Base-by-base conservation (phyloP, 2,888 invertebrate species). In the Drosophila subquinaria region DNA sequence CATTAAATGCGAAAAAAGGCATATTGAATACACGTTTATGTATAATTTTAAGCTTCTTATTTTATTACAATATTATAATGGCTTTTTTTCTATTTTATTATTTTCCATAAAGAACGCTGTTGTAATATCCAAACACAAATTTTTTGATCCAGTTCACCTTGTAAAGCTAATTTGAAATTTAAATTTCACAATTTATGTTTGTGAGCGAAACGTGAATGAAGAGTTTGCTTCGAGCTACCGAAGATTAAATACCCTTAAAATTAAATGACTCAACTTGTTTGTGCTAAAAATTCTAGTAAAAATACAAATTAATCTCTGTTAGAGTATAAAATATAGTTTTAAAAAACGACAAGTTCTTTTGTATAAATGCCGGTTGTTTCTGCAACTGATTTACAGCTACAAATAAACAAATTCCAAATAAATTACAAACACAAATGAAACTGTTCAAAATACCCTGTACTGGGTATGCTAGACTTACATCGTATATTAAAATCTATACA, bases 351-450 rank as follows among this genome's bases (percentile, higher is more conserved):
- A 43, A 33, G 42, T 38, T 52, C 27, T 52, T 38, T 52, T n/a
- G 36, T 38, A 17, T 35, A 27, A 56, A 50, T 66, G 48, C 63
- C 52, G 33, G 47, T 70, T 66, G 47, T 45, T 62, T 63, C 47
- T 51, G 55, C 52, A 65, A 53, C 48, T 75, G 66, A 79, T 81
- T 81, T 68, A 69, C 57, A 69, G 65, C 61, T 50, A 76, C 51
- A 65, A 63, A 65, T 66, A 68, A 53, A 76, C 62, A 52, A 40
- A 57, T 40, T 27, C 30, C 43, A 33, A 57, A 17, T 45, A 52
- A 69, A 51, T 60, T 30, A 17, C 15, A 15, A 5, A 8, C 40
- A 38, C 13, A 56, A 47, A 69, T n/a, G 35, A 23, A 43, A 48
- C 2, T 27, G 17, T 17, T 36, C 20, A 40, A 5, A 17, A 43